Base-by-base conservation (phyloP, 2,113 vertebrate species). In the Malaclemys terrapin region DNA sequence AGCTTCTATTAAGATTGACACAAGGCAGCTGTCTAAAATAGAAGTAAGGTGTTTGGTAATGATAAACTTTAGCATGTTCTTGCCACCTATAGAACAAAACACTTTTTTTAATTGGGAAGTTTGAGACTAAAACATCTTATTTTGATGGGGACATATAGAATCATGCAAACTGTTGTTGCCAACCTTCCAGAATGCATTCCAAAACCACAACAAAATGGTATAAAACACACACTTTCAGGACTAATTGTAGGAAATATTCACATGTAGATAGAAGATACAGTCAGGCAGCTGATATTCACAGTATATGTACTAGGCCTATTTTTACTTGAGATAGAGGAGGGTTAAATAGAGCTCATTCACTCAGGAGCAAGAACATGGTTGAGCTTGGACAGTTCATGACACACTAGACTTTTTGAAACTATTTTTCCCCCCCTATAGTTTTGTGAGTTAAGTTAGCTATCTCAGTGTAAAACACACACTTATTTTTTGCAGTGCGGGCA, bases 211-310 rank as follows among this genome's bases (percentile, higher is more conserved):
- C 2, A 27, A 85, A 89, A 89, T 56, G 84, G 93, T 80, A 72
- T 91, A 85, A 13, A 93, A 22, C 11, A 54, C 50, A 16, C 52
- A 10, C 29, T 85, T 89, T 93, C 94, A 90, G 91, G 88, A 80
- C 87, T 87, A 50, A 22, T 79, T 80, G 57, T 85, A 96, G 89
- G 89, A 95, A 95, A 93, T 59, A 59, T 85, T 96, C 88, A 94
- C 96, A 97, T 97, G 47, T 80, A 76, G 92, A 59, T 93, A 96
- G 96, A 88, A 96, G 91, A 94, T 17, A 65, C 17, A 89, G 85
- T 54, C 54, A 72, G 85, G 84, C 1, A 8, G 42, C 1, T 80
- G 42, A 87, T 53, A 49, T 81, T 90, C 85, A 72, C 81, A 62
- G 17, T 42, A 17, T 29, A 82, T 84, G 57, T 35, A 35, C 80